phyloP scores from a whole-genome alignment of 1,140 invertebrate species.

The Hormaphis cornu region DNA sequence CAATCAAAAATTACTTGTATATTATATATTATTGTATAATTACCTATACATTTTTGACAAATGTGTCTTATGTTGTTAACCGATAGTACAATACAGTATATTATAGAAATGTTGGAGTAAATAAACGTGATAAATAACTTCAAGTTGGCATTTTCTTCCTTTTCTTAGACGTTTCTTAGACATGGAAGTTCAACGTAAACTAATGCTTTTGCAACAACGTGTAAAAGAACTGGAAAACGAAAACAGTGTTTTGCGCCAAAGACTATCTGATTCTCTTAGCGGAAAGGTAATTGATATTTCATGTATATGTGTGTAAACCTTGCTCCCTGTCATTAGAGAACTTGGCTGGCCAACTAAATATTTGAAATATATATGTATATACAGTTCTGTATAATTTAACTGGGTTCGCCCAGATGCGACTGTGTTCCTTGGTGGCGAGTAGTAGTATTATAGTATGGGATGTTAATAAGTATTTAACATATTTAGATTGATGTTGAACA shows the following conservation, averaged over 20 bases:
- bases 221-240: conserved; percentile 62
- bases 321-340: not conserved
- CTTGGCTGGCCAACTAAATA: too few species aligned
- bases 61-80: not conserved
- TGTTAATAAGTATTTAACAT: conserved; percentile 17
- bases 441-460: not conserved
- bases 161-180: conserved; percentile 56
- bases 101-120: not conserved
- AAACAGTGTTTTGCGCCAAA: conserved; percentile 57
- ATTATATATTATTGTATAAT: conserved; percentile 15
- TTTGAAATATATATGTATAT: too few species aligned
- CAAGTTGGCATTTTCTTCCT: conserved; percentile 2
- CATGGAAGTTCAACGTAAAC: conserved; percentile 61
- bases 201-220: conserved; percentile 61
- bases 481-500: conserved; percentile 46
- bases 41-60: too few species aligned
- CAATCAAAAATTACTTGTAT: too few species aligned
- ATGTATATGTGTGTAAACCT: not conserved
- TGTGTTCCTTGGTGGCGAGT: too few species aligned
- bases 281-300: conserved; percentile 37
- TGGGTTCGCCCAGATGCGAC: too few species aligned
- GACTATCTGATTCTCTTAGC: conserved; percentile 51
- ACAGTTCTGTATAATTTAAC: too few species aligned
- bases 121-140: conserved; percentile 1
- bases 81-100: not conserved